Evolutionary conservation across 2,113 vertebrate genomes (phyloP), one percentile per base, ranked within the genome.

Genomic region (Nesospiza acunhae): DNA sequence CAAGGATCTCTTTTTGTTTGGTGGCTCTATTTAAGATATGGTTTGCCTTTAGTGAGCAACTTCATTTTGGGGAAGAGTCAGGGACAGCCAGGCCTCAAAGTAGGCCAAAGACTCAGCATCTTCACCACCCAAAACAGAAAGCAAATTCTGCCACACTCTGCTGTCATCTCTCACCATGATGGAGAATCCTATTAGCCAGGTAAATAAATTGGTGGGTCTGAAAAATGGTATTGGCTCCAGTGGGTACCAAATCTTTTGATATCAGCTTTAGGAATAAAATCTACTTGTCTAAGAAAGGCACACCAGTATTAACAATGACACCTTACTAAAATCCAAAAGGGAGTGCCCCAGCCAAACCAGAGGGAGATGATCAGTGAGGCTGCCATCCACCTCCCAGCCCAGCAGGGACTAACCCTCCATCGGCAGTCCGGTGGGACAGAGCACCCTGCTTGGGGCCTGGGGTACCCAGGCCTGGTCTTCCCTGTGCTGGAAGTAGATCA

Each of bases 141-240:
- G 27, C 7, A 63, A 80, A 58, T 49, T 39, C 22, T 87, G 21
- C 41, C 30, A 37, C 47, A 63, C 24, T 42, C 60, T 37, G 62
- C 41, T 52, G 33, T 47, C 30, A 12, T 9, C 3, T 27, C 47
- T 84, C 5, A 2, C 15, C 0, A 0, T 31, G 47, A 60, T 31
- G 35, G 42, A 82, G 30, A 70, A 23, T n/a, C 24, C n/a, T 21
- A 26, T 68, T 49, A 56, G 23, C 22, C 41, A 52, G 16, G 28
- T 44, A 77, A 69, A 39, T n/a, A 44, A 91, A 58, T 9, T 39
- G 27, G 11, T 41, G 27, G 7, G 15, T 72, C 35, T 91, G 70
- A 82, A 82, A 90, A 68, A 28, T 17, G 8, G 3, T 19, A 19
- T n/a, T 85, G 52, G 27, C 24, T 76, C 35, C 49, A 18, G n/a